Conservation (phyloP, 2,113 vertebrate genomes). For the Meriones unguiculatus region DNA sequence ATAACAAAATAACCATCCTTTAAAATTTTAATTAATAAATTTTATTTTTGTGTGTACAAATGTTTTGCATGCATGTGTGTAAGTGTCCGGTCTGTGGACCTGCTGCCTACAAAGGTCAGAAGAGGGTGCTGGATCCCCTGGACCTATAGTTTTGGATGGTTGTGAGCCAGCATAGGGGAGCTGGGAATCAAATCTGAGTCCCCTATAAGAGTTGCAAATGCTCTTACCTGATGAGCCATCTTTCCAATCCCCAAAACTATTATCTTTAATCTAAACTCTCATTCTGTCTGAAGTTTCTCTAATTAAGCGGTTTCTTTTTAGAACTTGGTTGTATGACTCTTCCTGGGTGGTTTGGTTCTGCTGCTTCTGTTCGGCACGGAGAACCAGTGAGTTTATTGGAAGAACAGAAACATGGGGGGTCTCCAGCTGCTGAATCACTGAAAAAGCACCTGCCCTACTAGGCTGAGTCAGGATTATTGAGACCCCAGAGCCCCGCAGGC, state of each 20-base stretch:
- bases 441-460: neutral
- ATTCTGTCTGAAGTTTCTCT: neutral
- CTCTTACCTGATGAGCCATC: neutral
- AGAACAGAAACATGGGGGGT: neutral
- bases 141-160: neutral
- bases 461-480: neutral
- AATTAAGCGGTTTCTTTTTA: neutral
- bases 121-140: neutral
- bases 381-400: neutral
- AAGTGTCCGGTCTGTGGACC: neutral
- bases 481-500: neutral
- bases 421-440: neutral
- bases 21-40: neutral
- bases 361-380: neutral
- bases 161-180: neutral
- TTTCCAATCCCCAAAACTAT: neutral
- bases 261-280: neutral
- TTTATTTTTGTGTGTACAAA: neutral
- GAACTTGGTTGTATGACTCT: neutral
- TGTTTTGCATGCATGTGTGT: neutral
- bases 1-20: neutral
- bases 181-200: neutral
- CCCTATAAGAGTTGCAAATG: neutral
- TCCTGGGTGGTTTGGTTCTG: neutral
- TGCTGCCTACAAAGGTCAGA: neutral